Conservation (phyloP, 2,888 invertebrate genomes). For the Platycheirus albimanus region DNA sequence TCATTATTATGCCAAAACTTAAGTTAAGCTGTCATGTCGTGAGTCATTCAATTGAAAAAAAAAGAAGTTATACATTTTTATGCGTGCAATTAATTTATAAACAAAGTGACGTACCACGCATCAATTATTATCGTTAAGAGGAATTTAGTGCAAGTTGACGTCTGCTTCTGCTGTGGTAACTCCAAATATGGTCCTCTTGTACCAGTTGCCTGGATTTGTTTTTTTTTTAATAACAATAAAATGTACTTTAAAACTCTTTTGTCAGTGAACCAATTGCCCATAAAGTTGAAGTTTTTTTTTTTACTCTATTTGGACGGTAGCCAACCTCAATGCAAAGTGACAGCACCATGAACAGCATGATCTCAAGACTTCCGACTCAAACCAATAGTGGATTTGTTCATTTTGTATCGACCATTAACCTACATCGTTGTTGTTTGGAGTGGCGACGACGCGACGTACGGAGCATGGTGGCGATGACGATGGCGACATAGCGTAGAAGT, state of each 20-base stretch:
- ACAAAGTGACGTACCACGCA: constrained; percentile 48
- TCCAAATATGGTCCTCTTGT: constrained; percentile 31
- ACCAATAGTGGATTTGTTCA: constrained; percentile 20
- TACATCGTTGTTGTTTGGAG: constrained; percentile 8
- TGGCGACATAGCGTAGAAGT: background rate
- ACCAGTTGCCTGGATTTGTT: constrained; percentile 51
- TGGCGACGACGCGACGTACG: too few species aligned
- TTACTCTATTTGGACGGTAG: constrained; percentile 34
- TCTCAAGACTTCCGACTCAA: constrained; percentile 52
- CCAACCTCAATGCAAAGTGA: constrained; percentile 45
- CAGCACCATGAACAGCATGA: constrained; percentile 38
- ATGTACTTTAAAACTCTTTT: constrained; percentile 18
- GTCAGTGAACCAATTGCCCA: constrained; percentile 61
- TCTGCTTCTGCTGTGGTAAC: background rate
- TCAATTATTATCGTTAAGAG: constrained; percentile 41
- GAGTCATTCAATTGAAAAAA: constrained; percentile 41
- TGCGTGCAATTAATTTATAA: constrained; percentile 22
- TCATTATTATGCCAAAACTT: constrained; percentile 15
- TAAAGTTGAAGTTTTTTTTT: constrained; percentile 13
- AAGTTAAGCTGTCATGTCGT: constrained; percentile 6
- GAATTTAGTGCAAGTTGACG: constrained; percentile 24
- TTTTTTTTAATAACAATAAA: background rate
- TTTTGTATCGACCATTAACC: constrained; percentile 46
- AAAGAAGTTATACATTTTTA: background rate
- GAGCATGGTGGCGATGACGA: too few species aligned